Evolutionary conservation across 2,113 vertebrate genomes (phyloP).

Genomic region (Poeciliopsis prolifica): DNA sequence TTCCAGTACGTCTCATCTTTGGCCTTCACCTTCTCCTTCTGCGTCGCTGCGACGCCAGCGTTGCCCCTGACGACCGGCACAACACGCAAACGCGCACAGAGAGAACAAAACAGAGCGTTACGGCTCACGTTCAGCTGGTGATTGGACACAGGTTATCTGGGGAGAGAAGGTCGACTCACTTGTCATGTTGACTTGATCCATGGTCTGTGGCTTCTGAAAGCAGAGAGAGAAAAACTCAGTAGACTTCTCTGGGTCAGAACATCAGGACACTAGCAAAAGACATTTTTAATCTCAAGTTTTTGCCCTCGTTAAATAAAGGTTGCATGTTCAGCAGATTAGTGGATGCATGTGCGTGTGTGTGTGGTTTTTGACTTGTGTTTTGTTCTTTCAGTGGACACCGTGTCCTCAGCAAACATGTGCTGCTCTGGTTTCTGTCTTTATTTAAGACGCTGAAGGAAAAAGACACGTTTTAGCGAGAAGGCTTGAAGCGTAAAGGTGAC

Average conservation of each 20-base stretch:
- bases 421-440: constrained; percentile 65
- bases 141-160: constrained; percentile 12
- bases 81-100: constrained; percentile 6
- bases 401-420: constrained; percentile 51
- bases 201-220: constrained; percentile 92
- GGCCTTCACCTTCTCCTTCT: constrained; percentile 85
- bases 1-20: constrained; percentile 98
- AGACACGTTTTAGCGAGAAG: constrained; percentile 48
- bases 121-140: constrained; percentile 32
- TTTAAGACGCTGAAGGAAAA: constrained; percentile 29
- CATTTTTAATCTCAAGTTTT: no score
- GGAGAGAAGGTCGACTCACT: constrained; percentile 81
- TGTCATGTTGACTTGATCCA: constrained; percentile 92
- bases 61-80: constrained; percentile 46
- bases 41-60: constrained; percentile 65
- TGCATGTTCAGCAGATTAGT: constrained; percentile 9
- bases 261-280: no score
- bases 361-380: constrained; percentile 12
- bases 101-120: constrained; percentile 30
- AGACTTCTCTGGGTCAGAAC: constrained; percentile 53
- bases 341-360: constrained; percentile 13
- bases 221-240: constrained; percentile 65
- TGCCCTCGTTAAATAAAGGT: no score
- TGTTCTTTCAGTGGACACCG: constrained; percentile 18
- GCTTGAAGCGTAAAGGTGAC: constrained; percentile 66